Conservation (phyloP, 1,140 invertebrate species). For the Euura lappo region DNA sequence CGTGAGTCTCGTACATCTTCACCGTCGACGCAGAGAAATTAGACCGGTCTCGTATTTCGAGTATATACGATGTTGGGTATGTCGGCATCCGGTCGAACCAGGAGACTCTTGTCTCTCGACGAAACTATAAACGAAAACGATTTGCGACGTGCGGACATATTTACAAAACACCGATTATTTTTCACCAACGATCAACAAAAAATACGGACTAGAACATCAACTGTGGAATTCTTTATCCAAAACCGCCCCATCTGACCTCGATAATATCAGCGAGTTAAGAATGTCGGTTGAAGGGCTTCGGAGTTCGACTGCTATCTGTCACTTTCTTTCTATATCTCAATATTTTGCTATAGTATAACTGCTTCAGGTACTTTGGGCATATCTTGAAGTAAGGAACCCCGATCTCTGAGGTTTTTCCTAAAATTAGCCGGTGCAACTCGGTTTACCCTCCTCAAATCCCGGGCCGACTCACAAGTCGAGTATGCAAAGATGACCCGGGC, state of each 20-base stretch:
- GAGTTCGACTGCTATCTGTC: too few relatives aligned
- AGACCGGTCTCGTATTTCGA: conserved; percentile 39
- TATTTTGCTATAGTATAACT: too few relatives aligned
- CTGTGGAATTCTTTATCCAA: too few relatives aligned
- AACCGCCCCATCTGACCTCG: too few relatives aligned
- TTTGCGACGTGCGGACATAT: not conserved
- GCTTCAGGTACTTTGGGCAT: too few relatives aligned
- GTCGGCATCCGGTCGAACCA: conserved; percentile 33
- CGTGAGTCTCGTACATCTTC: conserved; percentile 22
- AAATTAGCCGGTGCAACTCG: not conserved
- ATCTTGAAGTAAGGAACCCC: not conserved
- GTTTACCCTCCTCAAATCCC: not conserved
- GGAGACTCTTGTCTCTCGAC: conserved; percentile 9
- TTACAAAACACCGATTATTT: not conserved
- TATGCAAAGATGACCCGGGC: not conserved
- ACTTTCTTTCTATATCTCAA: too few relatives aligned
- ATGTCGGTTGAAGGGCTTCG: too few relatives aligned
- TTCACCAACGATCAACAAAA: too few relatives aligned
- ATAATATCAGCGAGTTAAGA: too few relatives aligned
- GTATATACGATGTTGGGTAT: conserved; percentile 10
- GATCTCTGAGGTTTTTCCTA: not conserved
- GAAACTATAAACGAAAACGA: not conserved
- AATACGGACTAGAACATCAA: too few relatives aligned
- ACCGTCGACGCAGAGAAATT: conserved; percentile 38
- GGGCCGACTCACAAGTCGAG: not conserved